Percentiles rank a stretch among this genome's conserved stretches.
phyloP scores from a whole-genome alignment of 2,797 vertebrate genomes.

The Karalla daura region DNA sequence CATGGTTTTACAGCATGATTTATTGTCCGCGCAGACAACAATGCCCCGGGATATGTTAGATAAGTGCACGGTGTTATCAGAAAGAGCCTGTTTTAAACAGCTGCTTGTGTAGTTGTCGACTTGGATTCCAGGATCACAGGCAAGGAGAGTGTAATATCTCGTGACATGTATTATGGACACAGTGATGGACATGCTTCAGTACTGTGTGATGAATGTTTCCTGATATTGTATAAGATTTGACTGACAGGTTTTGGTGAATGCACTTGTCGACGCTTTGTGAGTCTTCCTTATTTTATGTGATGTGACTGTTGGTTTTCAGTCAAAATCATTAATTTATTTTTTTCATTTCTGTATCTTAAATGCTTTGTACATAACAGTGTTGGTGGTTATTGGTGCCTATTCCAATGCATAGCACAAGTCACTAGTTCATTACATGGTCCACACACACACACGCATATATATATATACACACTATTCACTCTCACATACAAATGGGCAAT shows the following conservation, averaged over 20 bases:
- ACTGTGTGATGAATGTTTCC: slow-evolving; percentile 38
- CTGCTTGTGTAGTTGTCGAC: slow-evolving; percentile 51
- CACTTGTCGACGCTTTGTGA: too few relatives aligned
- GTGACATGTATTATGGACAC: slow-evolving; percentile 53
- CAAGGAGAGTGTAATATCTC: slow-evolving; percentile 40
- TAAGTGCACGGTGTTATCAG: slow-evolving; percentile 71
- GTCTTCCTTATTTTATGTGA: too few relatives aligned
- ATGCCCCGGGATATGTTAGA: slow-evolving; percentile 68
- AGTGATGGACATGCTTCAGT: slow-evolving; percentile 28
- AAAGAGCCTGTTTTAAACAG: slow-evolving; percentile 54
- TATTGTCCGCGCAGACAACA: slow-evolving; percentile 73
- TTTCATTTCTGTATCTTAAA: too few relatives aligned
- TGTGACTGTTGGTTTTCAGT: too few relatives aligned
- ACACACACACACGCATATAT: too few relatives aligned
- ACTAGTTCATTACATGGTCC: too few relatives aligned
- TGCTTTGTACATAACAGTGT: too few relatives aligned
- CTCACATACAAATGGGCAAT: too few relatives aligned
- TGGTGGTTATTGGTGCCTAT: too few relatives aligned
- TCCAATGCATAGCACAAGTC: too few relatives aligned
- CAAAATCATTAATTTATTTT: too few relatives aligned
- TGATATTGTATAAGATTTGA: slow-evolving; percentile 18
- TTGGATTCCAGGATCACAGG: slow-evolving; percentile 44
- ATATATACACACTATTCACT: too few relatives aligned
- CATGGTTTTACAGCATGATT: slow-evolving; percentile 74
- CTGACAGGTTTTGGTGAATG: not conserved